Conservation (phyloP, 2,797 vertebrate species). For the Pagetopsis macropterus region DNA sequence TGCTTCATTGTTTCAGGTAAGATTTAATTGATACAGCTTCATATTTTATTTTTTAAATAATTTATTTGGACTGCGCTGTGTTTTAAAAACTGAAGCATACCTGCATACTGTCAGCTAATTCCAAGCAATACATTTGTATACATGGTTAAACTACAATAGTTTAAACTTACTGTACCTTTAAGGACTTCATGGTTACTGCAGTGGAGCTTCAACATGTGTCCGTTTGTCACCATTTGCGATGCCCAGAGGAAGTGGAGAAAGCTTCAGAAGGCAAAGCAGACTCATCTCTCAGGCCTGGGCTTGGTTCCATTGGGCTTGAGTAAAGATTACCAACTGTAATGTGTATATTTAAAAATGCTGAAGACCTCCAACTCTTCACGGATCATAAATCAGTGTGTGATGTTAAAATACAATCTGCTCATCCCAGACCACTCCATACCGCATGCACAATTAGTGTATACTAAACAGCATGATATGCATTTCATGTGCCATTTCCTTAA, state of each 20-base stretch:
- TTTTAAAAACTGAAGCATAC: constrained; percentile 19
- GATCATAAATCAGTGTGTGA: constrained; percentile 57
- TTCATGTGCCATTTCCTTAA: constrained; percentile 84
- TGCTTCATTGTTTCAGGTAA: neutral
- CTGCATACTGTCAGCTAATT: neutral
- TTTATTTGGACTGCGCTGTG: too few relatives aligned
- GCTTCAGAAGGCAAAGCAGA: constrained; percentile 43
- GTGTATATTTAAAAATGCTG: constrained; percentile 57
- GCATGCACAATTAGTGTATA: constrained; percentile 80
- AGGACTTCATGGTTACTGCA: neutral
- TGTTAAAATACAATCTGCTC: constrained; percentile 76
- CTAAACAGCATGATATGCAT: constrained; percentile 79
- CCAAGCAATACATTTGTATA: constrained; percentile 1
- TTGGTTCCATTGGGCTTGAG: constrained; percentile 28
- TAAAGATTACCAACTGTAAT: constrained; percentile 45
- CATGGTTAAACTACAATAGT: constrained; percentile 21
- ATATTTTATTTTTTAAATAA: neutral
- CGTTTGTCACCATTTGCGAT: constrained; percentile 26
- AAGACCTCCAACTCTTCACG: constrained; percentile 52
- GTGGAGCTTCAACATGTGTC: constrained; percentile 18
- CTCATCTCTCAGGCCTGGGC: constrained; percentile 28
- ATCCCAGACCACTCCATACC: constrained; percentile 68
- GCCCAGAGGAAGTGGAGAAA: constrained; percentile 32
- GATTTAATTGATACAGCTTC: neutral
- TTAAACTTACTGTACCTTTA: constrained; percentile 33